These are phyloP conservation scores for Silurus asotus DNA, from an alignment of 2,113 vertebrate genomes.

Conservation along the genomic window DNA sequence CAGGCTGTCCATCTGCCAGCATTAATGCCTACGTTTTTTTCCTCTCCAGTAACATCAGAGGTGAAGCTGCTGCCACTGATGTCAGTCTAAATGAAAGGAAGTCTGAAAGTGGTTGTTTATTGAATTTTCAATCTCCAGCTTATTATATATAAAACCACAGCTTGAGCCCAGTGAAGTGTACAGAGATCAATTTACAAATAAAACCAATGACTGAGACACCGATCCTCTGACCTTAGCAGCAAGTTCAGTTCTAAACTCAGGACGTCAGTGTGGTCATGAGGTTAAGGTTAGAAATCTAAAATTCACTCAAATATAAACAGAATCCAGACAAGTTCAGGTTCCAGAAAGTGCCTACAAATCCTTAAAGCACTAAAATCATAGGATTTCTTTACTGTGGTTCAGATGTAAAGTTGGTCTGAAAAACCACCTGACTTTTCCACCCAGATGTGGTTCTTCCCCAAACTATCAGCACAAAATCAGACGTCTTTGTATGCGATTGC, in stretches of 20 bases:
- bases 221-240: neutral
- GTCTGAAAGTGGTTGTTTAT: neutral
- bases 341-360: neutral
- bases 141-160: neutral
- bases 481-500: too few species aligned
- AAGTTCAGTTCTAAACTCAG: neutral
- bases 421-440: too few species aligned
- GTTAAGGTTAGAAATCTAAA: neutral
- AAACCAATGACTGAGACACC: neutral
- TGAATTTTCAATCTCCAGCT: neutral
- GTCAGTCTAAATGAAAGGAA: conserved; percentile 39
- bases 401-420: too few species aligned
- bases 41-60: conserved; percentile 41
- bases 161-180: neutral
- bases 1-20: conserved; percentile 24
- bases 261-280: neutral
- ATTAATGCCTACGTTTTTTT: conserved; percentile 33
- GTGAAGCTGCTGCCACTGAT: conserved; percentile 35
- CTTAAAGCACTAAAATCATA: neutral
- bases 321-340: neutral
- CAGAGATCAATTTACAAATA: neutral
- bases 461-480: too few species aligned
- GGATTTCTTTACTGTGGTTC: too few species aligned
- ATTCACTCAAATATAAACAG: neutral
- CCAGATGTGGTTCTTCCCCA: too few species aligned